Evolutionary conservation across 1,140 invertebrate genomes (phyloP), one percentile per base, ranked within the genome.

Genomic region (Globodera rostochiensis): DNA sequence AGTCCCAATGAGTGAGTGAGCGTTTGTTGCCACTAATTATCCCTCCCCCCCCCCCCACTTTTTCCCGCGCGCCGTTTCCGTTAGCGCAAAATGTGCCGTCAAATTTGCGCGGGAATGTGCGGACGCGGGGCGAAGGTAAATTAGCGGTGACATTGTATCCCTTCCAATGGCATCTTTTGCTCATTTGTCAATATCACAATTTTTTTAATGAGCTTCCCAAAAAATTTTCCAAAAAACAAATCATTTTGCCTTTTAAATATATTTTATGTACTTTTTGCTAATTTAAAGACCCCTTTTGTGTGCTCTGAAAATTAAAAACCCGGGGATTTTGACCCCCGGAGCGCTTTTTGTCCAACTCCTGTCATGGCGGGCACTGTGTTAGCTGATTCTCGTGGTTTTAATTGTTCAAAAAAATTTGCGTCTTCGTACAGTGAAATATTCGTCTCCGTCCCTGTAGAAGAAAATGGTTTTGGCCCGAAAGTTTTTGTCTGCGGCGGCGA

Each of bases 381-480:
- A 36, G 36, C 36, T 36, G 36, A 36, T 36, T 36, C 36, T 36
- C 2, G 36, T 36, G 36, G 36, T 36, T 36, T 36, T 36, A 83
- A 70, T 71, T 69, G 6, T 53, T 47, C 15, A 80, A 6, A 7
- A 49, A 8, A 81, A 81, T 79, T 79, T 79, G 47, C 19, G 9
- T 19, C 9, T 19, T 6, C 53, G n/a, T 74, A 90, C 88, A 36
- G 88, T 86, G 78, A 89, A 89, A 70, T 89, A 87, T 60, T 85
- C 75, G 77, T 89, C 88, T 11, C 86, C 85, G 45, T 90, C 89
- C 71, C 87, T 89, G 84, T 89, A 89, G 60, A 89, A 89, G 73
- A 88, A 88, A 13, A 89, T 70, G 0, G 77, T 78, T 49, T 78
- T 78, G 46, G 77, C 77, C 46, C 77, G 64, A 71, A 71, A 71